Percentiles rank a stretch among this genome's conserved stretches.
These are phyloP conservation scores for Paradoxurus hermaphroditus DNA, from an alignment of 2,113 vertebrate genomes.

Conservation along the genomic window DNA sequence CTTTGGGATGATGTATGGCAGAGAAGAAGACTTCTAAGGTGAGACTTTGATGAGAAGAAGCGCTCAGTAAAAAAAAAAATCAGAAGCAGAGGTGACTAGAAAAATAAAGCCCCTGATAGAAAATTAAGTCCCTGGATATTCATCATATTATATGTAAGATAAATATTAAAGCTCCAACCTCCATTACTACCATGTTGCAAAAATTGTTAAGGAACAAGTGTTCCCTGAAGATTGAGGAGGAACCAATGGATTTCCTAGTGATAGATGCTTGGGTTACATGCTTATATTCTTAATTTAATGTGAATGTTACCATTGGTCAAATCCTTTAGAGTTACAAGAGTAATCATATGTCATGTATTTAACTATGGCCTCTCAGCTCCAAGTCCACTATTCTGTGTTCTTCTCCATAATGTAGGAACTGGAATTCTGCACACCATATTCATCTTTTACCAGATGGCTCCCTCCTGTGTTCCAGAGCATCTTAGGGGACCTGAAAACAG, in stretches of 20 bases:
- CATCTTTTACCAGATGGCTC: not conserved
- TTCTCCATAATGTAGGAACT: not conserved
- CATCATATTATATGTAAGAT: not conserved
- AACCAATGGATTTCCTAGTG: not conserved
- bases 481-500: not conserved
- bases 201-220: not conserved
- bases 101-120: not conserved
- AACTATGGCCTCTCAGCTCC: not conserved
- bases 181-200: not conserved
- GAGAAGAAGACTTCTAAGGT: not conserved
- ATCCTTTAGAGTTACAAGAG: not conserved
- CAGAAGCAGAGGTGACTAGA: not conserved
- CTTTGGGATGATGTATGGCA: not conserved
- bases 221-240: not conserved
- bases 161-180: not conserved
- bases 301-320: not conserved
- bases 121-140: not conserved
- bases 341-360: not conserved
- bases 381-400: not conserved
- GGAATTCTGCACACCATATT: not conserved
- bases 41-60: not conserved
- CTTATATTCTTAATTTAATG: not conserved
- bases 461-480: not conserved
- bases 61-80: not conserved
- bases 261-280: not conserved